A percentile compares a stretch with the other conserved stretches of the same genome.
Conservation (phyloP, 2,797 vertebrate species). For the Muscicapa comitata region DNA sequence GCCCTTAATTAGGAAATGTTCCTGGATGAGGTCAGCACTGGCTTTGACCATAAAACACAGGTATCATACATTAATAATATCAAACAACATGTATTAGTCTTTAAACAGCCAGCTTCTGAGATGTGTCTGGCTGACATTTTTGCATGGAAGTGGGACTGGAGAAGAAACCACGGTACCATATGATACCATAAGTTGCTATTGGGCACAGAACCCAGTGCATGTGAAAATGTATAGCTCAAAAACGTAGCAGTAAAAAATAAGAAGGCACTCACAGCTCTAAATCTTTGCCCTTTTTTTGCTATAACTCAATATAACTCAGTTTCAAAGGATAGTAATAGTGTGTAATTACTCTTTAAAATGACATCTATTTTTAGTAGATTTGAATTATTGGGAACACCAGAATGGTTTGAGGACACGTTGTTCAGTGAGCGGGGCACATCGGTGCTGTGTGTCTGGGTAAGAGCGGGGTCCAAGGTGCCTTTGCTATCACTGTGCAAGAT, state of each 20-base stretch:
- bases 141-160: background rate
- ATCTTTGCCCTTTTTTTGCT: background rate
- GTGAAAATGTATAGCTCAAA: background rate
- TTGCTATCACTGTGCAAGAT: background rate
- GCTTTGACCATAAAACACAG: background rate
- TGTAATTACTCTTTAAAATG: slow-evolving; percentile 20
- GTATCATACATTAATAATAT: background rate
- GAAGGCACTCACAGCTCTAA: background rate
- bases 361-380: slow-evolving; percentile 33
- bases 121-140: background rate
- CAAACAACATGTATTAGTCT: background rate
- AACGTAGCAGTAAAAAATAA: background rate
- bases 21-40: background rate
- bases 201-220: background rate
- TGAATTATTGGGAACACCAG: slow-evolving; percentile 24
- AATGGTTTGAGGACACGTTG: background rate
- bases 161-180: background rate
- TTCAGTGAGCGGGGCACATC: background rate
- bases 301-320: background rate
- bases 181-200: background rate
- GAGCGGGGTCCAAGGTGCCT: background rate
- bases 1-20: background rate
- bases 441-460: background rate
- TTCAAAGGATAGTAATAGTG: slow-evolving; percentile 3
- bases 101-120: background rate